Percentiles rank a stretch among this genome's conserved stretches.
These are phyloP conservation scores for Camelus dromedarius DNA, from an alignment of 2,113 vertebrate species.

Conservation along the genomic window DNA sequence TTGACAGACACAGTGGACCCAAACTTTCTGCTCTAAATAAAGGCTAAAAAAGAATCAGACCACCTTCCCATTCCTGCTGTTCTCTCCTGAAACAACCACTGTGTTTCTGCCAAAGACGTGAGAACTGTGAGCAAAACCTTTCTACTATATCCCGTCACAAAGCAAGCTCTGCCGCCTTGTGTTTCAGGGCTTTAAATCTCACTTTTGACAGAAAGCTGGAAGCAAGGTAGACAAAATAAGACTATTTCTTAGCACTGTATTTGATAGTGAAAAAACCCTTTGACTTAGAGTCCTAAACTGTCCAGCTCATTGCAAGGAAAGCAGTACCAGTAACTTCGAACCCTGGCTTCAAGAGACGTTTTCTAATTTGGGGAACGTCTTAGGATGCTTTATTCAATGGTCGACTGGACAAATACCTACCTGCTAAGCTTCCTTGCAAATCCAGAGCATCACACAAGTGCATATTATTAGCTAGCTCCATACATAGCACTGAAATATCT, in stretches of 20 bases:
- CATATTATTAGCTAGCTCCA: background rate
- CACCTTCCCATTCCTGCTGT: background rate
- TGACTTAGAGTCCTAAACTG: background rate
- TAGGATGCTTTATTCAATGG: background rate
- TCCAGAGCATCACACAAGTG: background rate
- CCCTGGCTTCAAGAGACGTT: background rate
- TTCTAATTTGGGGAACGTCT: background rate
- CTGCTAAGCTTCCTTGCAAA: background rate
- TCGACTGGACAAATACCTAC: background rate
- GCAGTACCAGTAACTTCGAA: background rate
- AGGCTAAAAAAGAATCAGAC: background rate
- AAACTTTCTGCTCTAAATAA: background rate
- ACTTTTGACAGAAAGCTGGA: background rate
- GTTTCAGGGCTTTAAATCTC: background rate
- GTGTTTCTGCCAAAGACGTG: background rate
- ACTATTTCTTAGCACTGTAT: background rate
- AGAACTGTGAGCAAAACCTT: background rate
- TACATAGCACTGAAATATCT: background rate
- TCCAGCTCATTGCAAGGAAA: background rate
- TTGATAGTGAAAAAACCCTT: background rate
- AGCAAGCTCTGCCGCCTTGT: background rate
- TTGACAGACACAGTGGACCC: background rate
- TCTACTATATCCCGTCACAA: background rate
- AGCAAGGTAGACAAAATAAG: background rate
- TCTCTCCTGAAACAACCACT: background rate